These are phyloP conservation scores for Myocastor coypus DNA, from an alignment of 2,113 vertebrate genomes.

Conservation along the genomic window DNA sequence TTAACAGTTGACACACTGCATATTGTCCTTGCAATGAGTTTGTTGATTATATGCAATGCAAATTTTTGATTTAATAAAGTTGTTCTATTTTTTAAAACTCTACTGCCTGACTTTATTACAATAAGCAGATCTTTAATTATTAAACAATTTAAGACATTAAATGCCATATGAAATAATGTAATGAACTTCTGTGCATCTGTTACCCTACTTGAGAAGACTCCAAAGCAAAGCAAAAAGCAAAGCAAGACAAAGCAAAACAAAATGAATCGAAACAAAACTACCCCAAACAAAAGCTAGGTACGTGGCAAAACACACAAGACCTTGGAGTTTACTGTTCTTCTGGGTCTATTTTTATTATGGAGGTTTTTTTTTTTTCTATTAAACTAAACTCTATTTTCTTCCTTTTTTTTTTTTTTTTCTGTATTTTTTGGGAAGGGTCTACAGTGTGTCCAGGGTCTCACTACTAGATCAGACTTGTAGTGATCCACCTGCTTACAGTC, in stretches of 20 bases:
- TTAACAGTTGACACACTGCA: too few species aligned
- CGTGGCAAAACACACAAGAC: neutral
- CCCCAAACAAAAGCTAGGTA: neutral
- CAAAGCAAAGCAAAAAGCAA: neutral
- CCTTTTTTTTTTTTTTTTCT: neutral
- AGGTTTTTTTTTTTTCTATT: slow-evolving; percentile 13
- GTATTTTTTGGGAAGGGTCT: too few species aligned
- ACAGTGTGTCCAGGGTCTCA: too few species aligned
- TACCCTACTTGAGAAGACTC: neutral
- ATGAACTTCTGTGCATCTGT: neutral
- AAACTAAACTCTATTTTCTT: slow-evolving; percentile 12
- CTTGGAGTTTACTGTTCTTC: neutral
- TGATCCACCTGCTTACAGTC: too few species aligned
- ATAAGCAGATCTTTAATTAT: neutral
- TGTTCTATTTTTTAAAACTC: neutral
- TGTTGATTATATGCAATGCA: neutral
- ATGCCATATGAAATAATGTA: neutral
- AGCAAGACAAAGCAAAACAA: neutral
- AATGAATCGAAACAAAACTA: neutral
- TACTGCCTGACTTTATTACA: neutral
- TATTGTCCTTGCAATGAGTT: too few species aligned
- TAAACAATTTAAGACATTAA: neutral
- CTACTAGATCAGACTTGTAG: too few species aligned
- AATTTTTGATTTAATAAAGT: neutral
- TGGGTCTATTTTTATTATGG: neutral